A percentile compares a stretch with the other conserved stretches of the same genome.
Evolutionary conservation across 2,113 vertebrate genomes (phyloP).

Genomic region (Phaethon lepturus): DNA sequence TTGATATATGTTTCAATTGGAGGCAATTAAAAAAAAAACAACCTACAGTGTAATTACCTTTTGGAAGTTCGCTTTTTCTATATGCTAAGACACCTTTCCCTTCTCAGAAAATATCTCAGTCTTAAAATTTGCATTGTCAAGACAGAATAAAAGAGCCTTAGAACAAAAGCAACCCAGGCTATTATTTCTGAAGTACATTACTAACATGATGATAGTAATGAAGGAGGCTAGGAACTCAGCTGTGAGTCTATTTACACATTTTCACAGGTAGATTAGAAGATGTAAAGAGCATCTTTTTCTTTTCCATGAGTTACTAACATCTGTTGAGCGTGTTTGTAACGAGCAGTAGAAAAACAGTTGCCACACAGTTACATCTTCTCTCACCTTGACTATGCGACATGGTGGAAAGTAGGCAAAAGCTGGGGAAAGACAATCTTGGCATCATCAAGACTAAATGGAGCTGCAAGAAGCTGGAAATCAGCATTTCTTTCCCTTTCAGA

Average conservation of each 20-base stretch:
- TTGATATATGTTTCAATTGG: not conserved
- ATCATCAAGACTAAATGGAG: not conserved
- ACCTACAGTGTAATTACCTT: not conserved
- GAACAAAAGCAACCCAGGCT: not conserved
- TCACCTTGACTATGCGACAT: not conserved
- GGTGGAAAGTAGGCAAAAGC: not conserved
- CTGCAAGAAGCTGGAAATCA: not conserved
- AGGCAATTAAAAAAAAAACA: not conserved
- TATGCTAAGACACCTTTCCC: not conserved
- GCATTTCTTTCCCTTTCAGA: not conserved
- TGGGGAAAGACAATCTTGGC: too few species aligned
- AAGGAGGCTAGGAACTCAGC: not conserved
- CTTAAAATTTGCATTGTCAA: not conserved
- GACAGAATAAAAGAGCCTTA: not conserved
- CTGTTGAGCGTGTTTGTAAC: fast-evolving
- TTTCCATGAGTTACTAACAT: not conserved
- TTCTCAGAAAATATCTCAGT: not conserved
- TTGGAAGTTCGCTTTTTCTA: not conserved
- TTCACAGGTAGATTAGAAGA: not conserved
- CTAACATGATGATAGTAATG: not conserved
- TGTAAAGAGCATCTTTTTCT: not conserved
- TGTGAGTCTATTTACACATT: not conserved
- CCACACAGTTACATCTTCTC: not conserved
- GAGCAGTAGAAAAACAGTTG: not conserved
- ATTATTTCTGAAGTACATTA: not conserved